phyloP scores from a whole-genome alignment of 2,797 vertebrate genomes.

The Prionace glauca region DNA sequence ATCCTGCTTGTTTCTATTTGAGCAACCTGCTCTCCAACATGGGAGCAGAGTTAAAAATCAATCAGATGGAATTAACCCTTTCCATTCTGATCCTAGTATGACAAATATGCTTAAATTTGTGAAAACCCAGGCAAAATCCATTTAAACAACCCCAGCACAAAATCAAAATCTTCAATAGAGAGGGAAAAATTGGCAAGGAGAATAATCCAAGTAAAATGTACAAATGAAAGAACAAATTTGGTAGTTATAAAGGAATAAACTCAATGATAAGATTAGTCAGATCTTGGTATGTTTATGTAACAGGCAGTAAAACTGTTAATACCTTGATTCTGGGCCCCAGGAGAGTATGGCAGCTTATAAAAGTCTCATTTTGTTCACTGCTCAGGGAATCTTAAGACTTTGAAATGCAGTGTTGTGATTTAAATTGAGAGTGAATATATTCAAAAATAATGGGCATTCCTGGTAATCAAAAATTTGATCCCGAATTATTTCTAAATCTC shows the following conservation, averaged over 20 bases:
- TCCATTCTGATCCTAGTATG: neutral
- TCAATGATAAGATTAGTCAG: neutral
- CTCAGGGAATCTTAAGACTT: neutral
- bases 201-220: constrained; percentile 7
- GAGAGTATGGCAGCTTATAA: neutral
- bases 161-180: neutral
- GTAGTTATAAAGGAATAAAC: neutral
- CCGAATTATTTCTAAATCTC: neutral
- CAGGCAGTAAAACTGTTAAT: neutral
- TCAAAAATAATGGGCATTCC: neutral
- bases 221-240: neutral
- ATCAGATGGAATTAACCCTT: neutral
- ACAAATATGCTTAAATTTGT: neutral
- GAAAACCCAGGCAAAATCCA: neutral
- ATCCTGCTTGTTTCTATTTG: neutral
- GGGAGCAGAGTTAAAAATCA: neutral
- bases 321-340: neutral
- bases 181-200: neutral
- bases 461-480: neutral
- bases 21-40: neutral
- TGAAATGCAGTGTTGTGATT: neutral
- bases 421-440: neutral
- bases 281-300: neutral
- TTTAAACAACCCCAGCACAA: neutral
- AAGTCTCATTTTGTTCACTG: neutral